Base-by-base conservation (phyloP, 2,888 invertebrate species). In the Aphodius sticticus region DNA sequence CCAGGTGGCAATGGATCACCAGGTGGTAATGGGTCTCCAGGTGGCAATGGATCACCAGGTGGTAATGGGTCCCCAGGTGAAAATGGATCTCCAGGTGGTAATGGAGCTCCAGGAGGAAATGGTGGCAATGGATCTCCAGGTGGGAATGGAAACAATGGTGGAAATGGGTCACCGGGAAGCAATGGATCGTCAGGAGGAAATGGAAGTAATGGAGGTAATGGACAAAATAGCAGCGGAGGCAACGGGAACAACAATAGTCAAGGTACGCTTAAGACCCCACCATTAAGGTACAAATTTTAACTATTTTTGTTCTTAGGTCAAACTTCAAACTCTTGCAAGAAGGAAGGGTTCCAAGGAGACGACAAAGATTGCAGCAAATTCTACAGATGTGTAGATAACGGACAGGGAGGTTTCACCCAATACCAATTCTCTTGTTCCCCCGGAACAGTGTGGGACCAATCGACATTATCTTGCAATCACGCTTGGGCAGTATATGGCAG, bases 391-490 rank as follows among this genome's bases (percentile, higher is more conserved):
- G 94, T 95, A 36, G 91, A 92, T 84, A 92, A 89, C 77, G 93
- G 82, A 14, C 75, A 80, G 78, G 79, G 79, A 38, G 81, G 81
- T 5, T 83, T 78, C 38, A 76, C 77, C 15, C 70, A 92, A 88
- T 93, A 94, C 86, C 93, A 94, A 81, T 96, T 94, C 86, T 90
- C 89, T 15, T 96, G 96, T 87, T 94, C 93, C 5, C 92, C 93
- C 80, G 95, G 95, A 77, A 96, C 96, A 4, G 93, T 94, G 36
- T 96, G 96, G 95, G 95, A 95, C 88, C 91, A 92, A 81, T 89
- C 90, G 77, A 89, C 92, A 81, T 90, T 92, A 86, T 92, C 93
- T 72, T 96, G 96, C 87, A 95, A 96, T 88, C 92, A 95, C 87
- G 91, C 92, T 70, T 92, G 92, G 90, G 92, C 35, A 91, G 82